A percentile compares a stretch with the other conserved stretches of the same genome.
These are phyloP conservation scores for Zaprionus camerounensis DNA, from an alignment of 1,140 invertebrate species.

Conservation along the genomic window DNA sequence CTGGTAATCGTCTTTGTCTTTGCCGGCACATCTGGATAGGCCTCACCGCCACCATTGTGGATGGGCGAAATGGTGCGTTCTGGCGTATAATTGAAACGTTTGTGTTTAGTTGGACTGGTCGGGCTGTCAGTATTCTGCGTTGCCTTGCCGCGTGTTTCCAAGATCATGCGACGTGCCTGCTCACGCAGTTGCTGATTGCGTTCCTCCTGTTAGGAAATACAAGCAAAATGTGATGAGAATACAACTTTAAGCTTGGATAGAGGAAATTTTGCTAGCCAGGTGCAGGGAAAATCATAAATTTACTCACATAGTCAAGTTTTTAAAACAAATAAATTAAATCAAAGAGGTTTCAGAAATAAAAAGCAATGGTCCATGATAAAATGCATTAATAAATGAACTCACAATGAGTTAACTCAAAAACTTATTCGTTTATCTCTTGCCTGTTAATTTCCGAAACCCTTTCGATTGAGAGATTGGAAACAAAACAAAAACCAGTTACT, in stretches of 20 bases:
- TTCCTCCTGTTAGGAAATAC: conserved; percentile 88
- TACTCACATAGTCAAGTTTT: not conserved
- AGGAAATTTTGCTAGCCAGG: not conserved
- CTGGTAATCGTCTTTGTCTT: conserved; percentile 52
- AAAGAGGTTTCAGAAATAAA: conserved; percentile 2
- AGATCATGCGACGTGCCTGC: conserved; percentile 94
- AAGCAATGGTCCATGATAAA: not conserved
- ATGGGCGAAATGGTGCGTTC: conserved; percentile 83
- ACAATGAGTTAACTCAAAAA: not conserved
- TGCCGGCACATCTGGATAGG: conserved; percentile 51
- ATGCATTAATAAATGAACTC: not conserved
- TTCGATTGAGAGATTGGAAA: not conserved
- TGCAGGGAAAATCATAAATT: not conserved
- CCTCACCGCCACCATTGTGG: conserved; percentile 70
- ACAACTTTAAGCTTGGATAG: not conserved
- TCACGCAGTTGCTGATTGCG: conserved; percentile 93
- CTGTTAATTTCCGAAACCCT: not conserved
- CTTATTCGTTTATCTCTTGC: not conserved
- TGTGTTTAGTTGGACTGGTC: conserved; percentile 72
- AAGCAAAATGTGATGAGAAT: conserved; percentile 34
- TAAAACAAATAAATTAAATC: not conserved
- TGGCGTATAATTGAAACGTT: conserved; percentile 73
- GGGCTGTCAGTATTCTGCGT: conserved; percentile 83
- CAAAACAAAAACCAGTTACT: conserved; percentile 53
- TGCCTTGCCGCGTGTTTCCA: conserved; percentile 90